Base-by-base conservation (phyloP, 1,140 invertebrate species). In the Drosophila pseudoananassae region DNA sequence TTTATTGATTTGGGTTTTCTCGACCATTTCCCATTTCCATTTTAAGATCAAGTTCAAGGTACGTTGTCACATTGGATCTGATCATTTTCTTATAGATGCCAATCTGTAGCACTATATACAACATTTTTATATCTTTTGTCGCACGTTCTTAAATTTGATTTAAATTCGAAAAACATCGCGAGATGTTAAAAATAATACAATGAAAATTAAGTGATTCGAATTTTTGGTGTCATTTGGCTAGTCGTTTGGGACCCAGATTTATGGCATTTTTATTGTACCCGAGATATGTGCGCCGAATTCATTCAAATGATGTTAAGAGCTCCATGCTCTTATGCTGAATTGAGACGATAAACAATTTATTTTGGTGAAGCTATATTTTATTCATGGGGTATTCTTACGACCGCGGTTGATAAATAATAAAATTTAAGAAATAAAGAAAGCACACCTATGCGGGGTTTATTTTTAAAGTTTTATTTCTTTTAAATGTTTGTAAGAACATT, bases 191-290 rank as follows among this genome's bases (percentile, higher is more conserved):
- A 31, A 58, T 54, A 43, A 36, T 54, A 38, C 27, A 52, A 71
- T 38, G 40, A 23, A 25, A 75, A 65, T 76, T 68, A 76, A 59
- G 31, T 76, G 52, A 33, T 47, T 14, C 15, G 53, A 17, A 50
- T 51, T 76, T 59, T 38, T 40, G 38, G 40, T 25, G 64, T 12
- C 29, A 63, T 49, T 38, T 63, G 60, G 27, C 40, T 33, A 73
- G 60, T 83, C 53, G 76, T 72, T 72, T 3, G 56, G 49, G n/a
- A 49, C 29, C 27, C 25, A 57, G 36, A 79, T 85, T 80, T 73
- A 80, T 84, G 52, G 63, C 76, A 54, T 69, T 85, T 84, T 84
- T 77, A 85, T 64, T 57, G 57, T 69, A 31, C 45, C 38, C 25
- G 10, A 36, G 20, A 66, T 69, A 64, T 80, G 80, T 76, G 80